Percentiles rank a stretch among this genome's conserved stretches.
Conservation (phyloP, 2,113 vertebrate species). For the Malaclemys terrapin region DNA sequence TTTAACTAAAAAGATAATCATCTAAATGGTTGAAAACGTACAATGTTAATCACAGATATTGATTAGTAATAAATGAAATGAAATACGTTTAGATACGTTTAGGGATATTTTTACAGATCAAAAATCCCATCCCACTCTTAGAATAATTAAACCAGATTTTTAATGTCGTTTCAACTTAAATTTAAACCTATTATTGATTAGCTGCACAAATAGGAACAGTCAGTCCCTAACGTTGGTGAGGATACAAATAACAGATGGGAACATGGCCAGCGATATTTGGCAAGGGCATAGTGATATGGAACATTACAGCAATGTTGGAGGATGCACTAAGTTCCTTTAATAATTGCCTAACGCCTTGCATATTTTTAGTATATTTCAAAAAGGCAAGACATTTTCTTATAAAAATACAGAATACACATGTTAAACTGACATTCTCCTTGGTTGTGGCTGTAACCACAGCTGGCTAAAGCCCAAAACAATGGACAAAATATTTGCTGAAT, state of each 20-base stretch:
- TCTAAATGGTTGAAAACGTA: neutral
- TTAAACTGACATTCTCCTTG: constrained; percentile 19
- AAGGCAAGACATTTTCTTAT: constrained; percentile 19
- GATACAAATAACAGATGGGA: neutral
- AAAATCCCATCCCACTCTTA: neutral
- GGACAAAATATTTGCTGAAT: neutral
- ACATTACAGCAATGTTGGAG: neutral
- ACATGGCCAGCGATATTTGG: neutral
- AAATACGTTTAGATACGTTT: neutral
- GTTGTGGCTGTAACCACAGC: neutral
- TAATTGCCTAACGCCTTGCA: neutral
- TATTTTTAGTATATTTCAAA: neutral
- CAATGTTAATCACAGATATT: neutral
- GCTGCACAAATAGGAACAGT: neutral
- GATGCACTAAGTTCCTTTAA: neutral
- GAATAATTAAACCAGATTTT: neutral
- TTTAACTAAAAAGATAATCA: neutral
- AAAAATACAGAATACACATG: neutral
- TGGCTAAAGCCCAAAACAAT: neutral
- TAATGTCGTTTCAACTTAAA: neutral
- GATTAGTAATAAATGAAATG: neutral
- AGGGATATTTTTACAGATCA: neutral
- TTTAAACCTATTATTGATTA: neutral
- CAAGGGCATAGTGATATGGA: neutral
- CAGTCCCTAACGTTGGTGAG: neutral